phyloP scores from a whole-genome alignment of 2,113 vertebrate species.

The Taurulus bubalis region DNA sequence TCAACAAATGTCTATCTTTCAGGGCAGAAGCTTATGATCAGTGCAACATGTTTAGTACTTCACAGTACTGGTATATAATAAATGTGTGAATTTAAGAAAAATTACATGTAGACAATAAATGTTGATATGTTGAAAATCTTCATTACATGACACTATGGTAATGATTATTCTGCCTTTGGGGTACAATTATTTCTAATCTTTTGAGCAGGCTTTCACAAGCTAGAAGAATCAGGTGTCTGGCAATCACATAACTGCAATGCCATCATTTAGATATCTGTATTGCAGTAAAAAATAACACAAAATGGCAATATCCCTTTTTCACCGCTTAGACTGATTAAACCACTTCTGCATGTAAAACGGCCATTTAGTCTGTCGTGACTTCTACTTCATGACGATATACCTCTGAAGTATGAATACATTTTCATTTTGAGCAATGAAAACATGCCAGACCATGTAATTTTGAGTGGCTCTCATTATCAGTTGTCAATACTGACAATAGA shows the following conservation, averaged over 20 bases:
- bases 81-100: not conserved
- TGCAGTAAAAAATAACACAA: not conserved
- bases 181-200: not conserved
- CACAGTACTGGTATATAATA: not conserved
- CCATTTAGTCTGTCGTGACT: not conserved
- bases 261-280: not conserved
- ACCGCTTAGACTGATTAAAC: not conserved
- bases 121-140: not conserved
- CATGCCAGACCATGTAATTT: not conserved
- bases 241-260: not conserved
- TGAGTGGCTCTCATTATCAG: conserved; percentile 1
- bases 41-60: conserved; percentile 1
- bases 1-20: conserved; percentile 1
- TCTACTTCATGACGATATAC: not conserved
- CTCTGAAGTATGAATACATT: conserved; percentile 27
- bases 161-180: not conserved
- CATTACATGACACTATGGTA: not conserved
- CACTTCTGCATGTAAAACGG: not conserved
- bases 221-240: not conserved
- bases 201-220: conserved; percentile 7
- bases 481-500: not conserved
- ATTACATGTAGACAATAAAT: not conserved
- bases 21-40: conserved; percentile 19
- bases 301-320: not conserved
- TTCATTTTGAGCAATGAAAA: not conserved